Base-by-base conservation (phyloP, 2,888 invertebrate genomes). In the Sinelater perroti region DNA sequence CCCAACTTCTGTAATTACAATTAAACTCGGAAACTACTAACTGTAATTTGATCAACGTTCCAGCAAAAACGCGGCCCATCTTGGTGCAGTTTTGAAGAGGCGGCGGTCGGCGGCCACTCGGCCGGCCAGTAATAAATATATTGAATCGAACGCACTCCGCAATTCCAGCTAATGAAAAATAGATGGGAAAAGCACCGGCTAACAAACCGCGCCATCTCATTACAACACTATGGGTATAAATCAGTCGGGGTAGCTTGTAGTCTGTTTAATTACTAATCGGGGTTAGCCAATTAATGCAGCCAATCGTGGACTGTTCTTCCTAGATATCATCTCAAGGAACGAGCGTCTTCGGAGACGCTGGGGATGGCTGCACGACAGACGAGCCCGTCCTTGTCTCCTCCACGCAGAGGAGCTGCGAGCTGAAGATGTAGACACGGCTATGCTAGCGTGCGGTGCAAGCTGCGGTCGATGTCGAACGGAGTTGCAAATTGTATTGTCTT, bases 231-330 rank as follows among this genome's bases (percentile, higher is more conserved):
- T 40, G 38, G 46, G 38, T 49, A 56, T 57, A 61, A 57, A 57
- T 58, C 54, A 59, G 45, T 49, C 42, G 47, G 56, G 52, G 57
- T 54, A 47, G 50, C 51, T 64, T 57, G 67, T 70, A 68, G 69
- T 69, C 69, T 67, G 68, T 72, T 74, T 74, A 74, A 74, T 74
- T 73, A 72, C 72, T 70, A 71, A 72, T 73, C 70, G 70, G 68
- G 69, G 67, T 70, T 68, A 66, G 71, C 70, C 73, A 73, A 73
- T 73, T 72, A 74, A 72, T 71, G 72, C 67, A 68, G 65, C 65
- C 70, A 68, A 74, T 72, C 70, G 70, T 67, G 69, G 70, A 68
- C 67, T 66, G 60, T 60, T 68, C 62, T 60, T 58, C 50, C 40
- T 21, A 49, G 67, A 68, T 69, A 67, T 64, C 61, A 67, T 66